Base-by-base conservation (phyloP, 2,888 invertebrate genomes). In the Aspidiotus destructor region DNA sequence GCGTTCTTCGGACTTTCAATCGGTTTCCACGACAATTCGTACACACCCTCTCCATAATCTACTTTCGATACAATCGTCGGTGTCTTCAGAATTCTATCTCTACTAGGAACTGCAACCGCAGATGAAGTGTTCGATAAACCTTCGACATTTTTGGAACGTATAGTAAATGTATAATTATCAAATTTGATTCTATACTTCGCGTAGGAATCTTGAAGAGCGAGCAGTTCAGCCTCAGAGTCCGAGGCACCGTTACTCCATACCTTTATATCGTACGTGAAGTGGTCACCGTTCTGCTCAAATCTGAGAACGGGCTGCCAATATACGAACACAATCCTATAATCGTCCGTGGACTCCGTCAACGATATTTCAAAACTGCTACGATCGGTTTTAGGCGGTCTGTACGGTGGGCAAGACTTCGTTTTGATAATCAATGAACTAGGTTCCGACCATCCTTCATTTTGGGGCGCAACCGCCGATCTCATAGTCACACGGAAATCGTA, bases 231-330 rank as follows among this genome's bases (percentile, higher is more conserved):
- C 7, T 52, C 40, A 1, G 41, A 13, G 16, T 54, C 42, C 13
- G 8, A 11, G 6, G 41, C 16, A 8, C 41, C 42, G 8, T 61
- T 42, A 15, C 61, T 54, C 7, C 55, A n/a, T 1, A 62, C 62
- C 5, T 7, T 15, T 5, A 64, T 53, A n/a, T 65, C 41, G 75
- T 92, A 92, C 2, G 80, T 80, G 74, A 92, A 89, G 74, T 86
- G 82, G 8, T 84, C 83, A 17, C 90, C 92, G 75, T 89, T 89
- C 73, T 86, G 82, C 73, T 85, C 81, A 75, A 82, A 82, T 58
- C 81, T 81, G 17, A 84, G 82, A 63, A 92, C 81, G 72, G 86
- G 83, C 75, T 88, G 85, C 91, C 92, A 92, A 76, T 90, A 92
- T 28, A 92, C 79, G 75, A 84, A 84, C 55, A 89, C 79, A 67